phyloP scores from a whole-genome alignment of 2,888 invertebrate species.

The Buathra laborator region DNA sequence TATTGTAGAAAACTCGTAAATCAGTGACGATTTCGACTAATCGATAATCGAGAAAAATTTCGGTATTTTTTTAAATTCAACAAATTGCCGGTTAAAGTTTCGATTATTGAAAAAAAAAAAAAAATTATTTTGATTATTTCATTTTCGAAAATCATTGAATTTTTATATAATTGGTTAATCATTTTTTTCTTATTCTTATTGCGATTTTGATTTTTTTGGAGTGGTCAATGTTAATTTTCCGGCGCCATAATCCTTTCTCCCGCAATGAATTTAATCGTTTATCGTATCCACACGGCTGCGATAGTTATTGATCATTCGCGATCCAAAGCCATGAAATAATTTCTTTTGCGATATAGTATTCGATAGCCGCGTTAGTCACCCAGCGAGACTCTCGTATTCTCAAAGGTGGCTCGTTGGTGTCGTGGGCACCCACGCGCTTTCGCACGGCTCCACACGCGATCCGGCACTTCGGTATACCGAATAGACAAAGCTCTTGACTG shows the following conservation, averaged over 20 bases:
- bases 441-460: conserved; percentile 35
- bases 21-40: not conserved
- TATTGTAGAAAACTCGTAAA: not conserved
- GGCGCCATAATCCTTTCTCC: not conserved
- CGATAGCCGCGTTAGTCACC: not conserved
- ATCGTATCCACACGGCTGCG: not conserved
- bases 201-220: too few relatives aligned
- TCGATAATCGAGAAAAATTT: too few relatives aligned
- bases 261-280: too few relatives aligned
- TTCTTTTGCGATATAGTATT: not conserved
- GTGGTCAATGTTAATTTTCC: too few relatives aligned
- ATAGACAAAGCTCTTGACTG: conserved; percentile 59
- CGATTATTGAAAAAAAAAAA: too few relatives aligned
- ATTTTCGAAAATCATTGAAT: too few relatives aligned
- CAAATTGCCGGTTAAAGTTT: too few relatives aligned
- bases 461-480: conserved; percentile 48
- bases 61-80: too few relatives aligned
- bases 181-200: too few relatives aligned
- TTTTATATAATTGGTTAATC: too few relatives aligned
- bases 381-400: conserved; percentile 43
- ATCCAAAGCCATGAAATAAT: not conserved
- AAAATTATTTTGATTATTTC: too few relatives aligned
- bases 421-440: conserved; percentile 60
- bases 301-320: not conserved
- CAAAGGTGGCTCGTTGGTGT: conserved; percentile 54